Conservation (phyloP, 2,113 vertebrate genomes). For the Sterna hirundo region DNA sequence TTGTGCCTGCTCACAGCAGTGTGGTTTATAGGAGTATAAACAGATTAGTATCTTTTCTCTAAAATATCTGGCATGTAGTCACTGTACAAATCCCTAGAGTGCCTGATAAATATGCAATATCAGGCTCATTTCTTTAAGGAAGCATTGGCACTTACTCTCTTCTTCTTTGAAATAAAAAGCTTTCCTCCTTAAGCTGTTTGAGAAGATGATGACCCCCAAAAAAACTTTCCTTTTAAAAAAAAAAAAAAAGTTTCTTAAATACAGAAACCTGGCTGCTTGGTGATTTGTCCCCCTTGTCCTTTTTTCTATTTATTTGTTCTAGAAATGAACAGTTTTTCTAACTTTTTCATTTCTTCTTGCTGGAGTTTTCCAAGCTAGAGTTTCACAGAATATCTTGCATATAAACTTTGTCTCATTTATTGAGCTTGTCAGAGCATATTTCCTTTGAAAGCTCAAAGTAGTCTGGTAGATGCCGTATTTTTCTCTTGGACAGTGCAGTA, state of each 20-base stretch:
- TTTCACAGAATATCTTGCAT: not conserved
- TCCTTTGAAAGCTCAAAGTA: conserved; percentile 18
- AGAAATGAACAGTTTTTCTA: not conserved
- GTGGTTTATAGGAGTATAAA: not conserved
- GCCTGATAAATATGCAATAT: conserved; percentile 1
- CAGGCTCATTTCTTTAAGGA: not conserved
- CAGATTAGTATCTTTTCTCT: not conserved
- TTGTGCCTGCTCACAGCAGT: not conserved
- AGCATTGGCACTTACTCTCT: not conserved
- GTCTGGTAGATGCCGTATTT: conserved; percentile 9
- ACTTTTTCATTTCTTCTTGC: not conserved
- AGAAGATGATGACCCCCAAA: not conserved
- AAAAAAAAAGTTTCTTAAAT: not conserved
- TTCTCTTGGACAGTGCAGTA: not conserved
- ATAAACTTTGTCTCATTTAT: not conserved
- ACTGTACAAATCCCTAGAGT: not conserved
- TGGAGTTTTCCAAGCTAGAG: not conserved
- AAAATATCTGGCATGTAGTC: not conserved
- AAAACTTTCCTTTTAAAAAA: not conserved
- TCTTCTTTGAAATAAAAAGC: not conserved
- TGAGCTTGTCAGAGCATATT: conserved; percentile 12
- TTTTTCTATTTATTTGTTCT: not conserved
- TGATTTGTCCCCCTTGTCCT: not conserved
- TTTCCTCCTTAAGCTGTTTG: not conserved
- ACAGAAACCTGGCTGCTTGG: not conserved